A percentile compares a stretch with the other conserved stretches of the same genome.
Conservation (phyloP, 2,888 invertebrate species). For the Chalcis sispes region DNA sequence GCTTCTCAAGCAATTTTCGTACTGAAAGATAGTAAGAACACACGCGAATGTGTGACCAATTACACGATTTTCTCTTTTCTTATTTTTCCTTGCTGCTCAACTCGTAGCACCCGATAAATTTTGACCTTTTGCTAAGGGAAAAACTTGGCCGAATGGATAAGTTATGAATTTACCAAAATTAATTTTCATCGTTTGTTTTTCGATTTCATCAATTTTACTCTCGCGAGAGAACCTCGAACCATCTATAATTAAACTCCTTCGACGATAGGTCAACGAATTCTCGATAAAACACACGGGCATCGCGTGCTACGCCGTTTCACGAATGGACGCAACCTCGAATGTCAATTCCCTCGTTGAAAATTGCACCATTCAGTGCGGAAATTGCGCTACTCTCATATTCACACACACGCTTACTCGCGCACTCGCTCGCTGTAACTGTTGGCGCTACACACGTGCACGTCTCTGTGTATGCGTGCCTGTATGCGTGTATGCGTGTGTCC, state of each 20-base stretch:
- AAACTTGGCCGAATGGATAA: too few relatives aligned
- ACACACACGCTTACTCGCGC: background rate
- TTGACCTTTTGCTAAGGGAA: too few relatives aligned
- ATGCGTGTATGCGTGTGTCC: background rate
- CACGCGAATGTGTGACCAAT: conserved; percentile 43
- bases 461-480: background rate
- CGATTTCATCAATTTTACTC: background rate
- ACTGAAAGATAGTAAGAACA: background rate
- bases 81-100: too few relatives aligned
- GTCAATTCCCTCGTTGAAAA: background rate
- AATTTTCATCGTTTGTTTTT: background rate
- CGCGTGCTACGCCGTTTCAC: too few relatives aligned
- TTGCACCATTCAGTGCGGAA: background rate
- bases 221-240: background rate
- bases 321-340: background rate
- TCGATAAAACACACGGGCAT: conserved; percentile 9
- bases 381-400: background rate
- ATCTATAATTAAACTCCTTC: background rate
- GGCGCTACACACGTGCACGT: background rate
- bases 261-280: background rate
- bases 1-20: background rate
- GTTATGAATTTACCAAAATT: too few relatives aligned
- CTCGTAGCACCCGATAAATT: too few relatives aligned
- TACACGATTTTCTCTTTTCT: background rate
- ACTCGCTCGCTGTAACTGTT: too few relatives aligned